Evolutionary conservation across 2,888 invertebrate species (phyloP).

Genomic region (Theretra japonica): DNA sequence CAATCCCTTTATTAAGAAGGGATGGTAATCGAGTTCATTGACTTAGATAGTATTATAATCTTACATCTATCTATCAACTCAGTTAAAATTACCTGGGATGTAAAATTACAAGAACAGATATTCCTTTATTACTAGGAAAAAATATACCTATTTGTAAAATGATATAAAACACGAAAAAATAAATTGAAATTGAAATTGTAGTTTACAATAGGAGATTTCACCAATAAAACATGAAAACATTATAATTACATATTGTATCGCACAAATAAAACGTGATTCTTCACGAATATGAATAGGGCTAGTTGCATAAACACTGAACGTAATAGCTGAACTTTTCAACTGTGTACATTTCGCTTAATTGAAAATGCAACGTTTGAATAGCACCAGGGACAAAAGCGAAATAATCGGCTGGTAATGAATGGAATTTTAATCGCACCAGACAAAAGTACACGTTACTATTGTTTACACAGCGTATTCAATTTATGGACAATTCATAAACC

Average conservation of each 20-base stretch:
- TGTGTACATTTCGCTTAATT: constrained; percentile 36
- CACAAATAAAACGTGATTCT: too few species aligned
- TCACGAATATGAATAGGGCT: neutral
- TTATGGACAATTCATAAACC: constrained; percentile 68
- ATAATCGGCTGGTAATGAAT: constrained; percentile 52
- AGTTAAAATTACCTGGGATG: neutral
- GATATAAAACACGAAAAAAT: too few species aligned
- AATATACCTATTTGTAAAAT: too few species aligned
- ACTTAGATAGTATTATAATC: too few species aligned
- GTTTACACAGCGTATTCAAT: constrained; percentile 67
- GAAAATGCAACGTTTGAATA: constrained; percentile 54
- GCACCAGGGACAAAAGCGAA: constrained; percentile 50
- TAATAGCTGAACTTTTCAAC: constrained; percentile 19
- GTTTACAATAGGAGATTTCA: too few species aligned
- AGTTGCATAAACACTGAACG: neutral
- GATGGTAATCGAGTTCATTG: too few species aligned
- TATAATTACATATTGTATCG: neutral
- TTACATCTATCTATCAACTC: too few species aligned
- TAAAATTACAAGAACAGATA: neutral
- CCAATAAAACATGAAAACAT: too few species aligned
- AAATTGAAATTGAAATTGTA: too few species aligned
- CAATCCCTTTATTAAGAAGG: too few species aligned
- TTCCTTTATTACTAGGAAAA: too few species aligned
- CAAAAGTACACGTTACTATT: constrained; percentile 55
- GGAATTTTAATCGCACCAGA: constrained; percentile 65